Conservation (phyloP, 2,797 vertebrate species). For the Harpia harpyja region DNA sequence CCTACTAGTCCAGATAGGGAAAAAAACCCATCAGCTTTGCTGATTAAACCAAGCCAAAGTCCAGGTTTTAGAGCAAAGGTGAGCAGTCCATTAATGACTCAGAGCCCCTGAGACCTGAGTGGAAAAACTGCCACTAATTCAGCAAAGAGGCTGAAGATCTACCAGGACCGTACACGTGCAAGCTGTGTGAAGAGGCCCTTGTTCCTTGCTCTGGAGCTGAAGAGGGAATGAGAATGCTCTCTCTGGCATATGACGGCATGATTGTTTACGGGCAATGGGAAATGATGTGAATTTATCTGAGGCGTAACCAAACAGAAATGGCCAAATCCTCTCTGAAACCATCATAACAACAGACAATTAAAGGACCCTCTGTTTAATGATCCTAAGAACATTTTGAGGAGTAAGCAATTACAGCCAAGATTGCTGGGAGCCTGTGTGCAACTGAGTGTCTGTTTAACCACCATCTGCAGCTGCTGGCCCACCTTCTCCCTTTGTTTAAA, state of each 20-base stretch:
- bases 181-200: not conserved
- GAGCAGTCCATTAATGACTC: not conserved
- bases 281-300: not conserved
- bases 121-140: not conserved
- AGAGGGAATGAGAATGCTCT: not conserved
- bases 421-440: not conserved
- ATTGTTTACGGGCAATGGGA: not conserved
- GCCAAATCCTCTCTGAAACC: not conserved
- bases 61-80: not conserved
- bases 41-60: not conserved
- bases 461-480: conserved; percentile 28
- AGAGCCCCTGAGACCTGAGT: not conserved
- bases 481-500: conserved; percentile 22
- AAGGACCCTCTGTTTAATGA: not conserved
- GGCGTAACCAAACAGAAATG: not conserved
- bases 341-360: not conserved
- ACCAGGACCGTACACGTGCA: not conserved
- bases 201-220: not conserved
- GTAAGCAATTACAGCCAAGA: not conserved
- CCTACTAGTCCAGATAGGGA: not conserved
- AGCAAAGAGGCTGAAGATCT: not conserved
- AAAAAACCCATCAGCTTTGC: not conserved
- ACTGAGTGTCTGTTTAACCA: not conserved
- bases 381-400: not conserved
- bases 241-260: fast-evolving